Evolutionary conservation across 2,113 vertebrate species (phyloP).

Genomic region (Misgurnus anguillicaudatus): DNA sequence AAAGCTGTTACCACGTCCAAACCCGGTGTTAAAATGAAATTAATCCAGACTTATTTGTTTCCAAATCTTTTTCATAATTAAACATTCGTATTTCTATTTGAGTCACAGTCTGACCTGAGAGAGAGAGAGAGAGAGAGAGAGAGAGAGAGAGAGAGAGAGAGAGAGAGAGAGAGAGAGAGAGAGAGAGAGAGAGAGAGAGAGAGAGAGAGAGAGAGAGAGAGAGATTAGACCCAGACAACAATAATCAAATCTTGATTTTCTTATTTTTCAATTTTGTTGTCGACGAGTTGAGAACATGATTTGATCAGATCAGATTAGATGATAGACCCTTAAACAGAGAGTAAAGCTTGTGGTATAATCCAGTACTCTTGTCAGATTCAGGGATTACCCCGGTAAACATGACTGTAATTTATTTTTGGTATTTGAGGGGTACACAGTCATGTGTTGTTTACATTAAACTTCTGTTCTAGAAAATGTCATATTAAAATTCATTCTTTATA

Average conservation of each 20-base stretch:
- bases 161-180: no score
- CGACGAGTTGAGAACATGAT: constrained; percentile 12
- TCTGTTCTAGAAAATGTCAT: neutral
- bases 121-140: no score
- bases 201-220: no score
- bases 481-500: neutral
- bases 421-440: neutral
- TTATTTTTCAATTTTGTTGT: neutral
- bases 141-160: no score
- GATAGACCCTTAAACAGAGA: neutral
- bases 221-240: constrained; percentile 42
- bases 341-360: constrained; percentile 41
- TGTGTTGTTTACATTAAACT: neutral
- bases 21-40: no score
- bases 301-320: constrained; percentile 48
- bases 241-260: constrained; percentile 45
- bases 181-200: no score
- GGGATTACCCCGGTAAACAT: constrained; percentile 24
- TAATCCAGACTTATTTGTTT: no score
- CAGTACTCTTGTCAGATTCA: neutral
- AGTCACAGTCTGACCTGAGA: no score
- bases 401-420: constrained; percentile 8
- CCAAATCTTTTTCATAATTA: no score
- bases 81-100: no score
- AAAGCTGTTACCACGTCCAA: no score